Evolutionary conservation across 1,140 invertebrate species (phyloP).

Genomic region (Cydia pomonella): DNA sequence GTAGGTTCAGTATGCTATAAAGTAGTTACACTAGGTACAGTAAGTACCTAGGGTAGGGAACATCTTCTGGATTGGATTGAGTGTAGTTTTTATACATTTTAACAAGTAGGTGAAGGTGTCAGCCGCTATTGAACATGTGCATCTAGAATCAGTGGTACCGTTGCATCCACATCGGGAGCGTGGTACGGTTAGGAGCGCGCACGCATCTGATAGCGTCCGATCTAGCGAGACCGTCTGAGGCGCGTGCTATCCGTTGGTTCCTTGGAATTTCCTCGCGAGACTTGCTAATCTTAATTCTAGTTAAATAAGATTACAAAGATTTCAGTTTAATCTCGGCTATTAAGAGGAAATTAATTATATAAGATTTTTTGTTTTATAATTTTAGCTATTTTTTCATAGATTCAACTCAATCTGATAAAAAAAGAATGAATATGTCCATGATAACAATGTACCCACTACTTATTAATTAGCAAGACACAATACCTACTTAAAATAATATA

Average conservation of each 20-base stretch:
- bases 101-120: constrained; percentile 36
- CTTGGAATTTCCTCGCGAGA: constrained; percentile 19
- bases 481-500: no score
- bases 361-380: background rate
- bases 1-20: background rate
- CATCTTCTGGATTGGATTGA: background rate
- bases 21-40: no score
- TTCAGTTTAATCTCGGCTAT: background rate
- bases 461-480: no score
- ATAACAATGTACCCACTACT: no score
- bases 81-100: constrained; percentile 6
- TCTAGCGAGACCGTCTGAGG: constrained; percentile 46
- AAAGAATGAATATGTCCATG: no score
- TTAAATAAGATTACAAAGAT: background rate
- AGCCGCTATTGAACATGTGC: constrained; percentile 51
- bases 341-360: background rate
- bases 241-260: constrained; percentile 34
- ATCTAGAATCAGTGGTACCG: constrained; percentile 60
- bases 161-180: constrained; percentile 59
- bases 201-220: constrained; percentile 39
- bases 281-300: background rate
- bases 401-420: no score
- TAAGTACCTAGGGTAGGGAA: background rate
- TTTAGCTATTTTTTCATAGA: no score
- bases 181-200: constrained; percentile 54